Evolutionary conservation across 2,113 vertebrate species (phyloP).

Genomic region (Talpa occidentalis): DNA sequence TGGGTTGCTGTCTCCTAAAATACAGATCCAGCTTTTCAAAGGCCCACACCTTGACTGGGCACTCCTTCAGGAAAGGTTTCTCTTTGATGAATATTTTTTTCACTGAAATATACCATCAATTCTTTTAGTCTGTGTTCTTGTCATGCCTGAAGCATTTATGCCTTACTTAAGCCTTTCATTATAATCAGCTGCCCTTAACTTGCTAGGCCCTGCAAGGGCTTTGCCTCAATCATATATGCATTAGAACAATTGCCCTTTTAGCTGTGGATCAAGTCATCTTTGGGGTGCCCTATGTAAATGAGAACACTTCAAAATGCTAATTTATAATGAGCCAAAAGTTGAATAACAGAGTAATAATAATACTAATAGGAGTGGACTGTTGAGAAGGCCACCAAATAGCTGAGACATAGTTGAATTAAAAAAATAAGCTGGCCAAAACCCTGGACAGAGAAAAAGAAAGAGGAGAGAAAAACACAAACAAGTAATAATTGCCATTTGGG

Average conservation of each 20-base stretch:
- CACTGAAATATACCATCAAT: conserved; percentile 33
- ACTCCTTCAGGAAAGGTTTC: conserved; percentile 22
- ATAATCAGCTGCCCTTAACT: conserved; percentile 67
- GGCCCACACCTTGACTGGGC: background rate
- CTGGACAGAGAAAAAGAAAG: background rate
- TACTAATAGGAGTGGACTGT: background rate
- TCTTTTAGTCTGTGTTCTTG: conserved; percentile 41
- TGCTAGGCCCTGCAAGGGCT: conserved; percentile 25
- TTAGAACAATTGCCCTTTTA: conserved; percentile 64
- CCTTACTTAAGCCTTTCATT: conserved; percentile 61
- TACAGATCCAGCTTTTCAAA: conserved; percentile 12
- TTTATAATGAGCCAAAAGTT: conserved; percentile 56
- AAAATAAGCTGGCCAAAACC: background rate
- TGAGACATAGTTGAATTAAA: background rate
- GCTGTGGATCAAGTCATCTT: conserved; percentile 64
- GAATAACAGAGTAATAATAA: conserved; percentile 58
- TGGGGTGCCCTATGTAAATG: conserved; percentile 70
- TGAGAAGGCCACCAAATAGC: conserved; percentile 23
- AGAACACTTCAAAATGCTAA: conserved; percentile 73
- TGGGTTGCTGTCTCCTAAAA: conserved; percentile 42
- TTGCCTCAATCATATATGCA: conserved; percentile 53
- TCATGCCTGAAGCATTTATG: conserved; percentile 9
- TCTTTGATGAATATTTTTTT: conserved; percentile 39
- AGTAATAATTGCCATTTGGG: fast-evolving
- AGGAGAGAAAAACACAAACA: background rate